These are phyloP conservation scores for Caenorhabditis doughertyi DNA, from an alignment of 2,888 invertebrate genomes.

Conservation along the genomic window DNA sequence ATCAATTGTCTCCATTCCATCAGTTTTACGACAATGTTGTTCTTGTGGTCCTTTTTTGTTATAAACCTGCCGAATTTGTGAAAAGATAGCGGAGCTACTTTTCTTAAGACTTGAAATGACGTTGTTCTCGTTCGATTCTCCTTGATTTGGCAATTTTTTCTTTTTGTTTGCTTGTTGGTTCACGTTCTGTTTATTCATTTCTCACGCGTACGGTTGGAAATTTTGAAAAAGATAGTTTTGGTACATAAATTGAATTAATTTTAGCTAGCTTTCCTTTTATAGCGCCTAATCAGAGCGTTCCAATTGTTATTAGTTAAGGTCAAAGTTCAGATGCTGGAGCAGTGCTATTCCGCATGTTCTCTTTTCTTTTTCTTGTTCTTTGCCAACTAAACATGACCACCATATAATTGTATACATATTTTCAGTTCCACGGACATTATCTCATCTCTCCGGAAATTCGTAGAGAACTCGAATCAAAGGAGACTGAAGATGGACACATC, in stretches of 20 bases:
- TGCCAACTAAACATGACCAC: too few relatives aligned
- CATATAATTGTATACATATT: not conserved
- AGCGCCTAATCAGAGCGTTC: too few relatives aligned
- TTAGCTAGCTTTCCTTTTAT: not conserved
- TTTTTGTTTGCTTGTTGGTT: conserved; percentile 22
- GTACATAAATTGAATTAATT: not conserved
- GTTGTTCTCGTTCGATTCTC: not conserved
- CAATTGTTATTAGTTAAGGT: too few relatives aligned
- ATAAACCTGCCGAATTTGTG: conserved; percentile 23
- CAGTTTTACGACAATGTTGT: conserved; percentile 25
- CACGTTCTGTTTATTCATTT: conserved; percentile 24
- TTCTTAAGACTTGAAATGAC: conserved; percentile 13
- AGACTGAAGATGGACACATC: conserved; percentile 83
- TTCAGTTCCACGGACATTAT: conserved; percentile 85
- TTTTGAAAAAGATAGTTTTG: not conserved
- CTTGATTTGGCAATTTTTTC: conserved; percentile 9
- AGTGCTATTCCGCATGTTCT: too few relatives aligned
- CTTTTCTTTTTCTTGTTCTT: too few relatives aligned
- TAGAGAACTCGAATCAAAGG: conserved; percentile 91
- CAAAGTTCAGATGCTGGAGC: too few relatives aligned
- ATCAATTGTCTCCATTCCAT: conserved; percentile 27
- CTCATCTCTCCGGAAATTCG: conserved; percentile 90
- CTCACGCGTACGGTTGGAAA: conserved; percentile 8
- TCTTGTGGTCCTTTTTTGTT: conserved; percentile 35
- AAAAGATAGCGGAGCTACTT: conserved; percentile 13